phyloP scores from a whole-genome alignment of 2,888 invertebrate species.

The Rhagium mordax region DNA sequence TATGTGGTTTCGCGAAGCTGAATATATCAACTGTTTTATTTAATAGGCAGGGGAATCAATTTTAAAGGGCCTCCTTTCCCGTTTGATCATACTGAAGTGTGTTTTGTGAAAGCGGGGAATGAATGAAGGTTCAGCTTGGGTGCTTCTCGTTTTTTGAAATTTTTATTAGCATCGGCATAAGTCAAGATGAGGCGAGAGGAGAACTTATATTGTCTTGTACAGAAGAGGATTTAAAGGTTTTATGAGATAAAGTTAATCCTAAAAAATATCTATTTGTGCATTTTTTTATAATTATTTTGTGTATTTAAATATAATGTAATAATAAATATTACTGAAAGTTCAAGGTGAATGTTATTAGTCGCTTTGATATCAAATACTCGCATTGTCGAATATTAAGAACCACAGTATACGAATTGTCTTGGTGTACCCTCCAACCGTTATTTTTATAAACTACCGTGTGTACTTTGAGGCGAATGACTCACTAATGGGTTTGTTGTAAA shows the following conservation, averaged over 20 bases:
- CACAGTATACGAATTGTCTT: too few species aligned
- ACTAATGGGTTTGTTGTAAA: too few species aligned
- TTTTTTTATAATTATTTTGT: background rate
- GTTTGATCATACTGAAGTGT: background rate
- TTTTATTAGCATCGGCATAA: background rate
- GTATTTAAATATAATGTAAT: too few species aligned
- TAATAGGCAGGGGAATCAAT: slow-evolving; percentile 14
- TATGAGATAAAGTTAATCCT: background rate
- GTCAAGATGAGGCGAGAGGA: background rate
- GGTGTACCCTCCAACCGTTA: too few species aligned
- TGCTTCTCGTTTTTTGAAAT: background rate
- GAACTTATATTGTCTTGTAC: slow-evolving; percentile 5
- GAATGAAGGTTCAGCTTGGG: background rate
- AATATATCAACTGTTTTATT: slow-evolving; percentile 18
- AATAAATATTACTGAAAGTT: too few species aligned
- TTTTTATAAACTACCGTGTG: too few species aligned
- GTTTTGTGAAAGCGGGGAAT: background rate
- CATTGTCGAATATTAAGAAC: too few species aligned
- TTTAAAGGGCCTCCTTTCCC: background rate
- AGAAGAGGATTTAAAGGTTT: background rate
- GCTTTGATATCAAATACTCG: too few species aligned
- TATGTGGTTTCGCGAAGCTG: slow-evolving; percentile 17
- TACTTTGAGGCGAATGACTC: too few species aligned
- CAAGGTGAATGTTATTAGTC: too few species aligned
- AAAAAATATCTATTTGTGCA: background rate